phyloP scores from a whole-genome alignment of 2,113 vertebrate genomes.

The Pituophis catenifer region DNA sequence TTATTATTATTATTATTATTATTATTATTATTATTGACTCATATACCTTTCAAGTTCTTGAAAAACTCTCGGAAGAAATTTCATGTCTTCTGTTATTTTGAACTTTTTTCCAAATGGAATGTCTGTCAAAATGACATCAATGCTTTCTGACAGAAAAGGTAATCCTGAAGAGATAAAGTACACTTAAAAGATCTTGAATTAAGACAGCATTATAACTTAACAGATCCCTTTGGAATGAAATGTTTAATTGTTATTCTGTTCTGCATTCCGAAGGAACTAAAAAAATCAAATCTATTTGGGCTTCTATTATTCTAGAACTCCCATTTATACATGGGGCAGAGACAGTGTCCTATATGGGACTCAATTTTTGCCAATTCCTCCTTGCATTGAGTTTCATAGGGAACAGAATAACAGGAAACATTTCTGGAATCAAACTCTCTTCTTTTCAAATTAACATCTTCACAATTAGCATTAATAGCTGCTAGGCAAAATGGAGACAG shows the following conservation, averaged over 20 bases:
- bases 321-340: not conserved
- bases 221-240: not conserved
- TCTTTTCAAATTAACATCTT: constrained; percentile 9
- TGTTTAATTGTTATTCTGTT: not conserved
- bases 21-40: too few species aligned
- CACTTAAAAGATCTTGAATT: not conserved
- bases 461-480: not conserved
- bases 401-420: not conserved
- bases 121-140: constrained; percentile 84
- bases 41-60: constrained; percentile 86
- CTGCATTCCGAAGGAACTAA: not conserved
- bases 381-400: not conserved
- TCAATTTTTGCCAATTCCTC: not conserved
- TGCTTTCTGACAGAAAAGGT: constrained; percentile 75
- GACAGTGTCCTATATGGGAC: not conserved
- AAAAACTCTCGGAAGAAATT: constrained; percentile 74
- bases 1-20: too few species aligned
- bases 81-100: constrained; percentile 70
- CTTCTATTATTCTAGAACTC: not conserved
- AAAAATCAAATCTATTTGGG: not conserved
- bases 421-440: not conserved
- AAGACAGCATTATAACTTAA: not conserved
- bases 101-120: constrained; percentile 94
- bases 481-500: not conserved
- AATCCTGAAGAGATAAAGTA: constrained; percentile 68